Percentiles rank a stretch among this genome's conserved stretches.
Conservation (phyloP, 2,797 vertebrate species). For the Oophaga sylvatica region DNA sequence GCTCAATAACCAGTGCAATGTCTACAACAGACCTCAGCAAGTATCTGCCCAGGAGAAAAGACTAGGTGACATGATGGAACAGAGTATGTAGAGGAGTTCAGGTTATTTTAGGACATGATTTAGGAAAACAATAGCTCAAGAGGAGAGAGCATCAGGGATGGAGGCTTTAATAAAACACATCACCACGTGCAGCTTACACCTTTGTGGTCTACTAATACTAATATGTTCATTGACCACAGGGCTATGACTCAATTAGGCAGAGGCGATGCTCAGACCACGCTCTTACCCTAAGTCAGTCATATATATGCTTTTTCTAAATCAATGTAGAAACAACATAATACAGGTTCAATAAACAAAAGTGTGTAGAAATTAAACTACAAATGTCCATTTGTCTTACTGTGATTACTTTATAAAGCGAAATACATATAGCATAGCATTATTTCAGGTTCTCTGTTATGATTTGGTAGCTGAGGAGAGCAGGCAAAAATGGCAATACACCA, state of each 20-base stretch:
- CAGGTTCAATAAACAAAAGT: neutral
- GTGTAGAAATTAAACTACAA: neutral
- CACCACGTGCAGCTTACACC: neutral
- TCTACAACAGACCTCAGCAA: neutral
- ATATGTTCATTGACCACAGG: neutral
- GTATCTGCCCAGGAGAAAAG: neutral
- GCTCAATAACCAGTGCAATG: neutral
- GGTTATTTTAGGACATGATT: neutral
- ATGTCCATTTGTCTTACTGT: neutral
- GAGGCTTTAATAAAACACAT: neutral
- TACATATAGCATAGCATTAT: neutral
- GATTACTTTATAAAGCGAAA: neutral
- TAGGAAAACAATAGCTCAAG: neutral
- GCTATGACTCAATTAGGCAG: neutral
- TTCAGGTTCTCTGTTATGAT: neutral
- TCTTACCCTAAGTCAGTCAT: neutral
- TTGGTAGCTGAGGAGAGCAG: too few species aligned
- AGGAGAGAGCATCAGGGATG: neutral
- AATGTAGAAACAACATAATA: neutral
- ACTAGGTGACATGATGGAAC: neutral
- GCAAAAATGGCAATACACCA: too few species aligned
- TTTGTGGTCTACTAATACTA: neutral
- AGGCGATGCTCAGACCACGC: neutral
- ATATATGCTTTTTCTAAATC: too few species aligned
- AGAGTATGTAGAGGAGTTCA: neutral